phyloP scores from a whole-genome alignment of 1,140 invertebrate species.

The Scylla paramamosain region DNA sequence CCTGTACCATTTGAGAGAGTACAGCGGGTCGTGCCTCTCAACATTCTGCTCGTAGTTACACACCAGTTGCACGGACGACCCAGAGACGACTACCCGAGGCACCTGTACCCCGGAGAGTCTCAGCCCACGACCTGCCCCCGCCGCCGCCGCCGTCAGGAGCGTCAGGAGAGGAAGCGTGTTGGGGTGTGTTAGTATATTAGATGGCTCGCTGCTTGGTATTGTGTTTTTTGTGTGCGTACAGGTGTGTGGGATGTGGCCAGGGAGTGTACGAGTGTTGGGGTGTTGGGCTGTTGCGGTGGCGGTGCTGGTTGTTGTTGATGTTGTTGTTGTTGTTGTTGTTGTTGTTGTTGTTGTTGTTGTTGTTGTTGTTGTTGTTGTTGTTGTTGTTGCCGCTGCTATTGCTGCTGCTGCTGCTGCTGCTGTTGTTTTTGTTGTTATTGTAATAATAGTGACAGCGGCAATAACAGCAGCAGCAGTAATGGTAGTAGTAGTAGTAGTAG shows the following conservation, averaged over 20 bases:
- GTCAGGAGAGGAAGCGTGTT: background rate
- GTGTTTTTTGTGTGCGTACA: background rate
- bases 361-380: too few relatives aligned
- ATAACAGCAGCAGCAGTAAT: background rate
- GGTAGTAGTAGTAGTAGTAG: background rate
- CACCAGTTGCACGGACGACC: conserved; percentile 36
- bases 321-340: too few relatives aligned
- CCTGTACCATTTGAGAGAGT: conserved; percentile 35
- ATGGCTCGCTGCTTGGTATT: background rate
- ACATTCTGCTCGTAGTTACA: conserved; percentile 37
- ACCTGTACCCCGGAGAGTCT: background rate
- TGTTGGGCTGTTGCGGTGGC: too few relatives aligned
- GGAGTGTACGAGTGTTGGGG: too few relatives aligned
- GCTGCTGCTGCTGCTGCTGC: too few relatives aligned
- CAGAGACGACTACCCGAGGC: conserved; percentile 41
- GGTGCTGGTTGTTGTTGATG: too few relatives aligned
- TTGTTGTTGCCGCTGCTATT: too few relatives aligned
- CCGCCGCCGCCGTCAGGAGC: background rate
- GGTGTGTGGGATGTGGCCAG: background rate
- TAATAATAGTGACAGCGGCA: background rate
- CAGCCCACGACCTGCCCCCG: background rate
- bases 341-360: too few relatives aligned
- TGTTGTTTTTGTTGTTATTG: too few relatives aligned
- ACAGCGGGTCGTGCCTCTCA: conserved; percentile 13
- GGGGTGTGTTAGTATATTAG: background rate